A percentile compares a stretch with the other conserved stretches of the same genome.
phyloP scores from a whole-genome alignment of 2,888 invertebrate genomes.

The Branchinecta sandiegonensis region DNA sequence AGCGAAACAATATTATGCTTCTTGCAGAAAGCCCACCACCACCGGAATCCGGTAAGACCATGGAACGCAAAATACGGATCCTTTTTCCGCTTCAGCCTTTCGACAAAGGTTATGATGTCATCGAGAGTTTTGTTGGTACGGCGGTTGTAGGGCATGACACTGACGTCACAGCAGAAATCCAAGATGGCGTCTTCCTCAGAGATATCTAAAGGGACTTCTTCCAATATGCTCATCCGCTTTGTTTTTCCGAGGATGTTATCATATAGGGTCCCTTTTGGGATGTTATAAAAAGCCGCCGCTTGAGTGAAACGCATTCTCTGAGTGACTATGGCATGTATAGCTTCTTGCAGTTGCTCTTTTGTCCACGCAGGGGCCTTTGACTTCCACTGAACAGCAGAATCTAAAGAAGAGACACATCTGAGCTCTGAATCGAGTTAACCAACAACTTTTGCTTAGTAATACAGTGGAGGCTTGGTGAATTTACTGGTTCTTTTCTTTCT shows the following conservation, averaged over 20 bases:
- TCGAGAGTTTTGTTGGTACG: slow-evolving; percentile 52
- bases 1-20: slow-evolving; percentile 57
- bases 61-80: slow-evolving; percentile 51
- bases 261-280: slow-evolving; percentile 61
- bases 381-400: slow-evolving; percentile 29
- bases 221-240: slow-evolving; percentile 56
- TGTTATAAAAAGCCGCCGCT: slow-evolving; percentile 52
- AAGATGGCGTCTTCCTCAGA: slow-evolving; percentile 50
- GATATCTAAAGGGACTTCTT: slow-evolving; percentile 47
- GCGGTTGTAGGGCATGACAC: slow-evolving; percentile 52
- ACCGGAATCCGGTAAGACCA: slow-evolving; percentile 55
- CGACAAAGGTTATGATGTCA: slow-evolving; percentile 49
- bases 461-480: too few relatives aligned
- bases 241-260: slow-evolving; percentile 62
- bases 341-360: slow-evolving; percentile 55
- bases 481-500: too few relatives aligned
- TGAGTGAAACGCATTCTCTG: slow-evolving; percentile 63
- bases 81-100: slow-evolving; percentile 43
- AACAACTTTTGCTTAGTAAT: too few relatives aligned
- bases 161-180: slow-evolving; percentile 58
- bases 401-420: slow-evolving; percentile 22
- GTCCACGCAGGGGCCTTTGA: slow-evolving; percentile 61
- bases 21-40: slow-evolving; percentile 73
- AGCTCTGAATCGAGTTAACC: neutral
- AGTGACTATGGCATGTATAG: slow-evolving; percentile 56